These are phyloP conservation scores for Adelphocoris suturalis DNA, from an alignment of 2,888 invertebrate species.

Conservation along the genomic window DNA sequence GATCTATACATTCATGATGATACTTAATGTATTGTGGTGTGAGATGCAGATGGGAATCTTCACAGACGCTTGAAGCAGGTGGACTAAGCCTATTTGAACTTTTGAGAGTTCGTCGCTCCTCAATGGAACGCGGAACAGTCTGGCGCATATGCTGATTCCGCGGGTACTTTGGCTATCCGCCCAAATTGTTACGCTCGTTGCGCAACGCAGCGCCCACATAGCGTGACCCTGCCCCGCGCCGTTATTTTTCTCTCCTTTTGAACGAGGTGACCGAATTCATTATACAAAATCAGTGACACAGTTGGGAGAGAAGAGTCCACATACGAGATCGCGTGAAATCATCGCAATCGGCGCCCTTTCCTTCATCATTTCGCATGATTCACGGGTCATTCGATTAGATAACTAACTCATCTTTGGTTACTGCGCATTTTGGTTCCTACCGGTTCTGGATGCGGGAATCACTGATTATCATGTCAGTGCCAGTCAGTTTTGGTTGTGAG, in stretches of 20 bases:
- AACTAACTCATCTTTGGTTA: neutral
- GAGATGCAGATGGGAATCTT: too few species aligned
- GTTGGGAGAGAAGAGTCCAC: constrained; percentile 2
- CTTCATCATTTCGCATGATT: constrained; percentile 14
- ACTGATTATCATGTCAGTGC: too few species aligned
- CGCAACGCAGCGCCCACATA: constrained; percentile 22
- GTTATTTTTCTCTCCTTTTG: constrained; percentile 19
- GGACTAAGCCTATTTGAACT: neutral
- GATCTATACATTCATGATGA: too few species aligned
- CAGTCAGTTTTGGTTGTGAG: too few species aligned
- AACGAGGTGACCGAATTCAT: constrained; percentile 39
- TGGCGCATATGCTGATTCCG: constrained; percentile 1
- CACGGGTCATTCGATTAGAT: constrained; percentile 30
- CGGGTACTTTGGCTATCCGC: constrained; percentile 31
- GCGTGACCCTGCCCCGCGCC: constrained; percentile 40
- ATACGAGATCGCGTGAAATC: constrained; percentile 13
- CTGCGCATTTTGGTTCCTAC: neutral
- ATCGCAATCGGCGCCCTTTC: neutral
- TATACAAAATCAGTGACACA: constrained; percentile 42
- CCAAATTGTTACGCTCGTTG: constrained; percentile 47
- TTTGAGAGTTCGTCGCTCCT: constrained; percentile 32
- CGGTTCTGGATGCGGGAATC: too few species aligned
- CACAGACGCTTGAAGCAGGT: neutral
- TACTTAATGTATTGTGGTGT: too few species aligned
- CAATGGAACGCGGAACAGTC: constrained; percentile 46